Base-by-base conservation (phyloP, 1,140 invertebrate species). In the Diabrotica undecimpunctata region DNA sequence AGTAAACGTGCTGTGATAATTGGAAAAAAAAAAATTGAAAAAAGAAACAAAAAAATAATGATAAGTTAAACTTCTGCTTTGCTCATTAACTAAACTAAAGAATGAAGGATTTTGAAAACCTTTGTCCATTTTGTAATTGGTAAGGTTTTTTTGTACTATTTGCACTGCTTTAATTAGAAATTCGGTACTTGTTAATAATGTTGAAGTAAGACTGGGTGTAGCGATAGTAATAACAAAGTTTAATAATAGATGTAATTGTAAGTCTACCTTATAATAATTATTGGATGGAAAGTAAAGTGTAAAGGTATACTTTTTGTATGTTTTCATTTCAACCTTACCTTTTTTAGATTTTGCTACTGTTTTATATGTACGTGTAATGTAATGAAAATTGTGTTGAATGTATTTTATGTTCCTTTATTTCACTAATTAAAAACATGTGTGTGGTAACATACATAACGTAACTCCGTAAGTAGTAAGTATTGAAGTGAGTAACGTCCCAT, bases 131-230 rank as follows among this genome's bases (percentile, higher is more conserved):
- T 46, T n/a, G 41, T 46, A 10, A 46, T 46, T 46, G n/a, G n/a
- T n/a, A 46, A 46, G n/a, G 41, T 46, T 46, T 8, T 46, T 46
- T 46, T n/a, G n/a, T 46, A n/a, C 25, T 25, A n/a, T 46, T 46
- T 46, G 41, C 41, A 46, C 41, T 46, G 41, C 41, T 46, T 10
- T 46, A 10, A 35, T 10, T 55, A 10, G n/a, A 35, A 36, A 55
- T 14, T 14, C 9, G 8, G 25, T 13, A 55, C 54, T 25, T 52
- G 41, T 41, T 64, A 46, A 64, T 64, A 57, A 64, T 46, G 39
- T 50, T 50, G 55, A 51, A 64, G 66, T 61, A 71, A 71, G 66
- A 72, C 69, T 73, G 70, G 72, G 69, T 73, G 73, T 69, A 68
- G 54, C 56, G 61, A 68, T 69, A 70, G 70, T 72, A 69, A 65